Base-by-base conservation (phyloP, 2,888 invertebrate species). In the Didymodactylos carnosus region DNA sequence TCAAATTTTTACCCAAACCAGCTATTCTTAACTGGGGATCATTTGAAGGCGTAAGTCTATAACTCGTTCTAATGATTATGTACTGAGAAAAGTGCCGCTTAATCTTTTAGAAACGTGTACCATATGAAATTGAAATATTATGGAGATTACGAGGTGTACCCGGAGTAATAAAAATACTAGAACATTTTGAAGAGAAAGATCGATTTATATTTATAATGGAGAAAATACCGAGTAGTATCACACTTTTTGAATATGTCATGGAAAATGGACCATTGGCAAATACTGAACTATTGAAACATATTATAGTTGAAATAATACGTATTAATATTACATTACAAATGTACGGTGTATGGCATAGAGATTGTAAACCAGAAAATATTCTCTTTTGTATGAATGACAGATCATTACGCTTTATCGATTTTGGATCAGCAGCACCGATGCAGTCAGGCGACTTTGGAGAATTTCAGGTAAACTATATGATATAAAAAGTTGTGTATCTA, bases 331-430 rank as follows among this genome's bases (percentile, higher is more conserved):
- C 29, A 35, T 35, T 62, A 35, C 62, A 62, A 62, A 62, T 62
- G 62, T 62, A 62, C n/a, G 62, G 62, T 29, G 62, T 62, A 8
- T 62, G 62, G 62, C 62, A 62, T 62, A 29, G 62, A 25, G 62
- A 62, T n/a, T 62, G 62, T 62, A 62, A 62, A 62, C 62, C 62
- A 62, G 62, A 62, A 35, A 62, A 62, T 62, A 62, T 62, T 27
- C 13, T 62, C n/a, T 62, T 35, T 35, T 62, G 62, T 62, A 62
- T 19, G 29, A 62, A 62, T 62, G 62, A 62, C 35, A 29, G 62
- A n/a, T 62, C 62, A n/a, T 62, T 62, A 62, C 62, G 62, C 35
- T 62, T 62, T 35, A 62, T 62, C 35, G 62, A 62, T 35, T 62
- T 62, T 29, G 62, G 62, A 27, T 62, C 62, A 35, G 62, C 62